Evolutionary conservation across 2,797 vertebrate species (phyloP), one percentile per base, ranked within the genome.

Genomic region (Loris lydekkerianus): DNA sequence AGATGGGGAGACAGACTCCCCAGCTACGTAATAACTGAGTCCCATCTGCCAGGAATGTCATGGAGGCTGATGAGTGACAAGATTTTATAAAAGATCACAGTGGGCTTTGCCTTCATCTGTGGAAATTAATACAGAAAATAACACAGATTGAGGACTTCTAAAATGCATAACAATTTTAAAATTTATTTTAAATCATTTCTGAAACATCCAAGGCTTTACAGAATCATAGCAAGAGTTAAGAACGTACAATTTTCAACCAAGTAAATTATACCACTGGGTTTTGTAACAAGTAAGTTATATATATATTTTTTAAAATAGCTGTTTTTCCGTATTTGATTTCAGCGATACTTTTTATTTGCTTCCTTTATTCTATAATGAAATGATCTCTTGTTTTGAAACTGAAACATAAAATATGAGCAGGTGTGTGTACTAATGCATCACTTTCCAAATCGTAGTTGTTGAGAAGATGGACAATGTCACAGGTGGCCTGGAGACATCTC

Each of bases 401-500:
- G 75, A 96, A 93, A 95, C 91, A 37, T 69, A 63, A 93, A 82
- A 63, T 43, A 18, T 40, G 23, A 92, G 23, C 40, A 80, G 27
- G 25, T 81, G 3, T 91, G 63, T 78, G 29, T 76, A 92, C 90
- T 98, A 97, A 98, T 63, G 60, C n/a, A 31, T 89, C 97, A 23
- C 96, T 98, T 95, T 97, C 25, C 96, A 97, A 97, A 92, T 96
- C 98, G 86, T 98, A 99, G 99, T 99, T 98, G 99, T 99, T 97
- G 99, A 99, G 98, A 99, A 99, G 98, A 99, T 99, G 97, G 99
- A 99, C 98, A 99, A 98, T 93, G 99, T 99, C 93, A 99, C 99
- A 95, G 99, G 99, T 98, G 99, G 99, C 94, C 99, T 99, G 97
- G 99, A 99, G 98, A 98, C 98, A 0, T 99, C 99, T 94, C 98